These are phyloP conservation scores for Molossus alvarezi DNA, from an alignment of 2,797 vertebrate species.

Conservation along the genomic window DNA sequence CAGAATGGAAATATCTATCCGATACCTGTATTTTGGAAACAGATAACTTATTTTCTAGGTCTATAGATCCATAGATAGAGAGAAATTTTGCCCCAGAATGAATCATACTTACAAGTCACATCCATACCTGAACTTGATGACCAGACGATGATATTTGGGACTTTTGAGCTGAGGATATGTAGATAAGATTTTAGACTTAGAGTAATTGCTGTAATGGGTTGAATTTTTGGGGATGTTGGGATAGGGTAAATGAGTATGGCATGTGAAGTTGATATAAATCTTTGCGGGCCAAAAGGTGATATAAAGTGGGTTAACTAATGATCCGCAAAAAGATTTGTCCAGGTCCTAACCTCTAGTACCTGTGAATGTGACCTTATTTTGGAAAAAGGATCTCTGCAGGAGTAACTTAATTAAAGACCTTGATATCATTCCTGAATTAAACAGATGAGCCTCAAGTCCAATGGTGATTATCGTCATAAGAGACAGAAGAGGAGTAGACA, in stretches of 20 bases:
- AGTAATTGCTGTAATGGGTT: not conserved
- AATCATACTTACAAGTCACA: not conserved
- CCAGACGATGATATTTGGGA: not conserved
- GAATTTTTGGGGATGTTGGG: not conserved
- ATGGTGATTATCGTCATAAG: not conserved
- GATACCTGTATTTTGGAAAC: slow-evolving; percentile 12
- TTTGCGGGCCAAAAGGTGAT: slow-evolving; percentile 5
- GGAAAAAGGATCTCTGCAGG: slow-evolving; percentile 8
- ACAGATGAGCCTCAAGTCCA: not conserved
- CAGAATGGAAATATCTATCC: slow-evolving; percentile 21
- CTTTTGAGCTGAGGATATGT: slow-evolving; percentile 10
- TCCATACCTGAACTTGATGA: not conserved
- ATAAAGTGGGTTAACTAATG: not conserved
- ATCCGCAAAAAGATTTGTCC: not conserved
- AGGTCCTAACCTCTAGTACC: not conserved
- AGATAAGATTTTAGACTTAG: slow-evolving; percentile 27
- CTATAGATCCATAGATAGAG: not conserved
- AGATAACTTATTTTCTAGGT: slow-evolving; percentile 40
- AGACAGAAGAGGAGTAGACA: not conserved
- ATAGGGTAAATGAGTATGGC: not conserved
- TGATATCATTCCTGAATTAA: slow-evolving; percentile 41
- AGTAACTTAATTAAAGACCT: slow-evolving; percentile 49
- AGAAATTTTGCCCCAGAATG: not conserved
- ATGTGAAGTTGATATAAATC: not conserved
- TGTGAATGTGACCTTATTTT: slow-evolving; percentile 20